Evolutionary conservation across 2,797 vertebrate genomes (phyloP), one percentile per base, ranked within the genome.

Genomic region (Linurgus olivaceus): DNA sequence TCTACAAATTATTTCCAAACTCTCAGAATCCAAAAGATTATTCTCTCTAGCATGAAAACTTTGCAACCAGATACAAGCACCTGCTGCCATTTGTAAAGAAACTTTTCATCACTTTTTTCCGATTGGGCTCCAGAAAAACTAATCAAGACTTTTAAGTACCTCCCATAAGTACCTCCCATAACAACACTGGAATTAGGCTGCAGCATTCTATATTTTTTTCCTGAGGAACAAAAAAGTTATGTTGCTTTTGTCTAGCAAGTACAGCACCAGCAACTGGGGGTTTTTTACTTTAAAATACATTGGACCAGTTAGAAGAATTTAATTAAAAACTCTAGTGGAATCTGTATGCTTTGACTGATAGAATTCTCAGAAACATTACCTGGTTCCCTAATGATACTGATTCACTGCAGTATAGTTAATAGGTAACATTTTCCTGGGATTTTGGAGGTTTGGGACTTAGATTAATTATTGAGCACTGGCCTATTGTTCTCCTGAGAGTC

Each of bases 201-300:
- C 25, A 70, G 3, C 6, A 28, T 40, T 38, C 55, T 58, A 33
- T 7, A 16, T 4, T 48, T 47, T 9, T 11, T 59, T 80, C 5
- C 10, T 38, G 26, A 13, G 6, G 13, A 94, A 26, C 3, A 45
- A 47, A 52, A 44, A 50, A 20, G 1, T 40, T 40, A 16, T 29
- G 4, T 17, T 83, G 19, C 8, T 6, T 28, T 29, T 65, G 10
- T 66, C 19, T 86, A 55, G 13, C 10, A 85, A 42, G 15, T 35
- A 20, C 3, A 57, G 21, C 10, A 3, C 21, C n/a, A 77, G 48
- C 5, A 21, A 23, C 25, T 51, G 42, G n/a, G 2, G 2, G 9
- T 0, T 1, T 72, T 70, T 47, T 1, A 10, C 0, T 4, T 76
- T 10, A 55, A 71, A 44, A 1, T 29, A 16, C 59, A 88, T 74